Percentiles rank a stretch among this genome's conserved stretches.
Evolutionary conservation across 1,140 invertebrate species (phyloP).

Genomic region (Apolygus lucorum): DNA sequence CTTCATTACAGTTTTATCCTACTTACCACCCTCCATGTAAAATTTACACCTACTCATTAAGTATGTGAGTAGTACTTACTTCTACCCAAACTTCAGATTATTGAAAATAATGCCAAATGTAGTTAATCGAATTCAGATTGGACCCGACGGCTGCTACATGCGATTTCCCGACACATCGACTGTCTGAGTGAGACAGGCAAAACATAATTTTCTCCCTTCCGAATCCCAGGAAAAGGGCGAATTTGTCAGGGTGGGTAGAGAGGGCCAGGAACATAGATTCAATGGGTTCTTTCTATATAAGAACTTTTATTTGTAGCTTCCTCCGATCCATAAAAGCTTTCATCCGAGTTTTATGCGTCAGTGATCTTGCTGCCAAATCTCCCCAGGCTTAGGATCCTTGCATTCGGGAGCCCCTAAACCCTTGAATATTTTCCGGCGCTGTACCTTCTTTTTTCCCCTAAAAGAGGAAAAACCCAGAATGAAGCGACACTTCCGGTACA

Average conservation of each 20-base stretch:
- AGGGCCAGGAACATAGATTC: background rate
- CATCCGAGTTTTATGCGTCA: slow-evolving; percentile 13
- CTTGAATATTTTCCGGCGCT: background rate
- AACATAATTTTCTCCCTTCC: background rate
- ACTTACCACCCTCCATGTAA: too few relatives aligned
- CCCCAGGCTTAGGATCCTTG: background rate
- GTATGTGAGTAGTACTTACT: too few relatives aligned
- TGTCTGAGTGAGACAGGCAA: too few relatives aligned
- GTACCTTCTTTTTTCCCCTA: background rate
- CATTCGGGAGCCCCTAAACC: background rate
- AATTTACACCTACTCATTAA: too few relatives aligned
- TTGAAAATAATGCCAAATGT: too few relatives aligned
- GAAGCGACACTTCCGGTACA: background rate
- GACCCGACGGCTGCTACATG: too few relatives aligned
- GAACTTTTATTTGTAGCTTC: background rate
- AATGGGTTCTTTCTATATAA: background rate
- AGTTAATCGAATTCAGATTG: too few relatives aligned
- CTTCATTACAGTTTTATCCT: too few relatives aligned
- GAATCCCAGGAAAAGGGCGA: background rate
- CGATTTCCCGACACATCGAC: too few relatives aligned
- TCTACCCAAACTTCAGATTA: too few relatives aligned
- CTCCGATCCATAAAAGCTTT: background rate
- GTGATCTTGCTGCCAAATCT: slow-evolving; percentile 4
- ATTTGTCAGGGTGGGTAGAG: background rate
- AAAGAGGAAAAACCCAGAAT: too few relatives aligned